A percentile compares a stretch with the other conserved stretches of the same genome.
Evolutionary conservation across 2,113 vertebrate species (phyloP).

Genomic region (Myiozetetes cayanensis): DNA sequence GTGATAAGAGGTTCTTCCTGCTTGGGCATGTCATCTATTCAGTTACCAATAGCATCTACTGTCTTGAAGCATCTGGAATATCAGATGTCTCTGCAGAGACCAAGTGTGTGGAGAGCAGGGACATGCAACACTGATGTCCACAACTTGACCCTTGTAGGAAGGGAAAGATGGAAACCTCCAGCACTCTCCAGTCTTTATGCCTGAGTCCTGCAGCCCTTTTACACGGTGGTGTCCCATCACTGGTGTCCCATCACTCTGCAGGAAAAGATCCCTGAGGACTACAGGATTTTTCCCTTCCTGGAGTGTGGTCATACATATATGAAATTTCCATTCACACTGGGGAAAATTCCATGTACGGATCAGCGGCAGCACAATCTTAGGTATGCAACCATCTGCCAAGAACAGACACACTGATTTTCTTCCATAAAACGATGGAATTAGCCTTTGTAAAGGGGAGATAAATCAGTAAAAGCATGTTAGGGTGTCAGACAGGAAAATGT

Average conservation of each 20-base stretch:
- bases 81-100: not conserved
- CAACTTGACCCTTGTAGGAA: not conserved
- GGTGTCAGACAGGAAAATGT: constrained; percentile 49
- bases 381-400: constrained; percentile 4
- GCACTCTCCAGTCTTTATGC: not conserved
- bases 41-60: not conserved
- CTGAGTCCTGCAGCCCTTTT: not conserved
- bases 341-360: not conserved
- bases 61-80: not conserved
- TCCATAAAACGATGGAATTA: constrained; percentile 29
- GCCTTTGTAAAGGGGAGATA: constrained; percentile 25
- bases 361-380: not conserved
- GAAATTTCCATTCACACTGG: not conserved
- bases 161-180: not conserved
- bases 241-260: not conserved
- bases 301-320: not conserved
- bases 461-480: constrained; percentile 58
- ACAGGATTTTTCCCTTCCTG: not conserved
- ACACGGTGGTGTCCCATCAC: not conserved
- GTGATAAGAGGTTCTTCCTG: not conserved
- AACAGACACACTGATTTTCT: not conserved
- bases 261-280: not conserved
- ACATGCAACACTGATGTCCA: not conserved
- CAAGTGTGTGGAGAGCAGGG: not conserved
- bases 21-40: not conserved